phyloP scores from a whole-genome alignment of 1,140 invertebrate genomes.

The Ladona fulva region DNA sequence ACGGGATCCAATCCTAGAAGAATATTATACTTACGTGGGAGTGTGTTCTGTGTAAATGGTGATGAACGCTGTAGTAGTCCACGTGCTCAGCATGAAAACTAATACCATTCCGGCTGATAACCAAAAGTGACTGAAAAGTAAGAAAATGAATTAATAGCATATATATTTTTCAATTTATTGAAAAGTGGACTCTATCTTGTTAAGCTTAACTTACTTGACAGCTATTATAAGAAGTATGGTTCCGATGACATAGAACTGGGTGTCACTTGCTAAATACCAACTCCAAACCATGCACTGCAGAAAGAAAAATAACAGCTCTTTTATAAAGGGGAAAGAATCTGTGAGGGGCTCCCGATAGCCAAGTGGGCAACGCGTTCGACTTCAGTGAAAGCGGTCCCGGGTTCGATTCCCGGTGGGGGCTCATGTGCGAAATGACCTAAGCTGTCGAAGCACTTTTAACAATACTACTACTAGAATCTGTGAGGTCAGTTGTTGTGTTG shows the following conservation, averaged over 20 bases:
- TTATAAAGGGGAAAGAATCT: no score
- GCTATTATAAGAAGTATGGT: conserved; percentile 67
- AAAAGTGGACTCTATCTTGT: conserved; percentile 23
- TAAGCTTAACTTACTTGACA: conserved; percentile 31
- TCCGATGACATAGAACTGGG: conserved; percentile 73
- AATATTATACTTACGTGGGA: conserved; percentile 40
- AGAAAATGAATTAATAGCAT: not conserved
- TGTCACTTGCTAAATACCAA: conserved; percentile 81
- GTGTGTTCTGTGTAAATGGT: conserved; percentile 69
- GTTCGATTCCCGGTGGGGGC: no score
- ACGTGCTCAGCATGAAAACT: conserved; percentile 60
- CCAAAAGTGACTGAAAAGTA: conserved; percentile 57
- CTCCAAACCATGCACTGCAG: conserved; percentile 80
- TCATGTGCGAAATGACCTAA: no score
- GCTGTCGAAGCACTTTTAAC: no score
- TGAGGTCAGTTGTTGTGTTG: no score
- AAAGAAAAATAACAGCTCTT: no score
- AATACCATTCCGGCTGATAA: conserved; percentile 50
- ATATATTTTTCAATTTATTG: not conserved
- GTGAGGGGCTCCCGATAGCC: no score
- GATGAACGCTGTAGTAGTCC: conserved; percentile 67
- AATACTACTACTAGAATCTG: conserved; percentile 18
- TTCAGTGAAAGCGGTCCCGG: no score
- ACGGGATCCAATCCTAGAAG: not conserved
- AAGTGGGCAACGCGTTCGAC: no score